A percentile compares a stretch with the other conserved stretches of the same genome.
Conservation (phyloP, 2,797 vertebrate genomes). For the Holocentrus rufus region DNA sequence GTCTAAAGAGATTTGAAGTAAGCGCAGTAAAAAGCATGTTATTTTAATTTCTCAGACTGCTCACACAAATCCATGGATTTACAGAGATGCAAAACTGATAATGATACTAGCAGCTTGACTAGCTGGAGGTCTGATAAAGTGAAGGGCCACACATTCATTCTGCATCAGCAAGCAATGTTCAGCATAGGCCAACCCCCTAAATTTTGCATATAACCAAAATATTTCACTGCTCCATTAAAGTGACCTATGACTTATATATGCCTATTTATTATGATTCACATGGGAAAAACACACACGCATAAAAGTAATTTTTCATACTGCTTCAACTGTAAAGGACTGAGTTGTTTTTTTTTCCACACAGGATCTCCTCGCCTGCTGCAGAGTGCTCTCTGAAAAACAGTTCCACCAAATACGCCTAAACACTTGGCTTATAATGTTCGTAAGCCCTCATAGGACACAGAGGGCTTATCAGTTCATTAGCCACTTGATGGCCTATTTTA, state of each 20-base stretch:
- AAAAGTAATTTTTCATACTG: not conserved
- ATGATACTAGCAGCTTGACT: conserved; percentile 74
- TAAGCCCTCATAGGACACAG: conserved; percentile 73
- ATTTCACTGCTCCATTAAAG: not conserved
- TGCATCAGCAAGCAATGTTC: not conserved
- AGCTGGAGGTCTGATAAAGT: conserved; percentile 69
- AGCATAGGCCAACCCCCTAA: conserved; percentile 3
- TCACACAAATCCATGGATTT: conserved; percentile 83
- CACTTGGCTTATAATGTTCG: conserved; percentile 74
- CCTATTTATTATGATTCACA: not conserved
- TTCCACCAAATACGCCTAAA: conserved; percentile 66
- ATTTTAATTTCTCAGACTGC: conserved; percentile 85
- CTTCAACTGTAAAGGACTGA: not conserved
- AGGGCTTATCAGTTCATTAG: conserved; percentile 79
- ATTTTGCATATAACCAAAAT: not conserved
- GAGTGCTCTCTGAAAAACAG: conserved; percentile 52
- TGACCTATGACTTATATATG: not conserved
- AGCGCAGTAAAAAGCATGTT: conserved; percentile 84
- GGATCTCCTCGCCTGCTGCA: conserved; percentile 35
- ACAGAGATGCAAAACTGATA: conserved; percentile 79
- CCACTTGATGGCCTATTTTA: conserved; percentile 76
- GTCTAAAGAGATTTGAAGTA: conserved; percentile 83
- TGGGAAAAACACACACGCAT: not conserved
- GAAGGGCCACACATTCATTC: conserved; percentile 63
- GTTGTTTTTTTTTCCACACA: conserved; percentile 11